Percentiles rank a stretch among this genome's conserved stretches.
Evolutionary conservation across 2,113 vertebrate genomes (phyloP).

Genomic region (Rutilus rutilus): DNA sequence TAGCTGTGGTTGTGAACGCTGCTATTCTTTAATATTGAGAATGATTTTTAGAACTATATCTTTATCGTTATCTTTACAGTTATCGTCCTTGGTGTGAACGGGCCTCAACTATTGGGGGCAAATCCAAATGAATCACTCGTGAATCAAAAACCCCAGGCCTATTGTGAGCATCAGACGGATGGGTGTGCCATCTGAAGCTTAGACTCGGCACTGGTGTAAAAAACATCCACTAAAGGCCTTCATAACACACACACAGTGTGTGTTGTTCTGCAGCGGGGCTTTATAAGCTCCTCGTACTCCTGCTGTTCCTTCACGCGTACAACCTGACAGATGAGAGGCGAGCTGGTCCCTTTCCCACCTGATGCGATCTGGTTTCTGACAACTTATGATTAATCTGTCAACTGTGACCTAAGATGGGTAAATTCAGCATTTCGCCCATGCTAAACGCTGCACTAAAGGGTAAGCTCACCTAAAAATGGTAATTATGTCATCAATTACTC

Average conservation of each 20-base stretch:
- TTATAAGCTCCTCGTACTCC: neutral
- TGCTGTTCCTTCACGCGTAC: neutral
- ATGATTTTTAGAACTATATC: too few relatives aligned
- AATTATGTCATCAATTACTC: too few relatives aligned
- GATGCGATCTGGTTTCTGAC: neutral
- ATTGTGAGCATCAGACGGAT: neutral
- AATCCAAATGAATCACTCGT: too few relatives aligned
- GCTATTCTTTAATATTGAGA: too few relatives aligned
- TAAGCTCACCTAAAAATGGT: too few relatives aligned
- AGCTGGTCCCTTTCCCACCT: neutral
- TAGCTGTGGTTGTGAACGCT: too few relatives aligned
- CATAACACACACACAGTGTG: neutral
- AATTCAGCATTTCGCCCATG: neutral
- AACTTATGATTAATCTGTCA: too few relatives aligned
- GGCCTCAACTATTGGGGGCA: too few relatives aligned
- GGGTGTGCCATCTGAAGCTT: neutral
- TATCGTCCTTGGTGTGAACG: too few relatives aligned
- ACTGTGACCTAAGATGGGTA: too few relatives aligned
- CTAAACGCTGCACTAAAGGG: neutral
- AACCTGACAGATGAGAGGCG: neutral
- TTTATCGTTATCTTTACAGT: too few relatives aligned
- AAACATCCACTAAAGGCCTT: neutral
- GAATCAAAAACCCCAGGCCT: too few relatives aligned
- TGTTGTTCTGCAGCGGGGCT: conserved; percentile 14
- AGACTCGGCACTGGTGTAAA: neutral